Conservation (phyloP, 2,888 invertebrate genomes). For the Protodeltote pygarga region DNA sequence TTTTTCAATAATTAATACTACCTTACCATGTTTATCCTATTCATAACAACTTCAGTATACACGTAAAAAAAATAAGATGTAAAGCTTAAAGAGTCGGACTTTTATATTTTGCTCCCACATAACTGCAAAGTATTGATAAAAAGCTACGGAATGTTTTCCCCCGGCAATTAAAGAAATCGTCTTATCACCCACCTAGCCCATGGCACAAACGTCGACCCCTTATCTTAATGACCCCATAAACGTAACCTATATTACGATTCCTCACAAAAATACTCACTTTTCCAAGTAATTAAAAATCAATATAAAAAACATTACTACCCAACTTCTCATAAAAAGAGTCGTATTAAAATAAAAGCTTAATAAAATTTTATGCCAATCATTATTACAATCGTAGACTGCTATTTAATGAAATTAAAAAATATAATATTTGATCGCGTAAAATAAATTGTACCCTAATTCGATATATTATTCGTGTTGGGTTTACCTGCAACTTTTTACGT, state of each 20-base stretch:
- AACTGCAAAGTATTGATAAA: constrained; percentile 20
- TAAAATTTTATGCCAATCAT: constrained; percentile 26
- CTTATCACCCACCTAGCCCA: constrained; percentile 35
- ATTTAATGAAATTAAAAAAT: constrained; percentile 21
- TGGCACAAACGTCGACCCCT: constrained; percentile 10
- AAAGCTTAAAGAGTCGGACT: background rate
- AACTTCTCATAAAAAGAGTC: constrained; percentile 21
- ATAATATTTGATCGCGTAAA: constrained; percentile 14
- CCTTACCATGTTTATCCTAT: too few species aligned
- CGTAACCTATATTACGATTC: constrained; percentile 18
- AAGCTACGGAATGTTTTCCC: constrained; percentile 25
- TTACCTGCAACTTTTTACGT: constrained; percentile 40
- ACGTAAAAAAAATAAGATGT: background rate
- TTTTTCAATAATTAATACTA: too few species aligned
- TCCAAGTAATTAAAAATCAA: constrained; percentile 41
- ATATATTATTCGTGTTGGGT: constrained; percentile 28
- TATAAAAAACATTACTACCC: constrained; percentile 34
- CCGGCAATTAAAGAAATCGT: constrained; percentile 29
- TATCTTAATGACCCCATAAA: constrained; percentile 46
- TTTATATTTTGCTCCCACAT: background rate
- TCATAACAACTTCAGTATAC: too few species aligned
- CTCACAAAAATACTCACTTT: constrained; percentile 15
- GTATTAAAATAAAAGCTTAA: constrained; percentile 28
- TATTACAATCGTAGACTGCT: constrained; percentile 20
- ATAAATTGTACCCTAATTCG: constrained; percentile 14